Percentiles rank a stretch among this genome's conserved stretches.
phyloP scores from a whole-genome alignment of 2,888 invertebrate species.

The Altica lythri region DNA sequence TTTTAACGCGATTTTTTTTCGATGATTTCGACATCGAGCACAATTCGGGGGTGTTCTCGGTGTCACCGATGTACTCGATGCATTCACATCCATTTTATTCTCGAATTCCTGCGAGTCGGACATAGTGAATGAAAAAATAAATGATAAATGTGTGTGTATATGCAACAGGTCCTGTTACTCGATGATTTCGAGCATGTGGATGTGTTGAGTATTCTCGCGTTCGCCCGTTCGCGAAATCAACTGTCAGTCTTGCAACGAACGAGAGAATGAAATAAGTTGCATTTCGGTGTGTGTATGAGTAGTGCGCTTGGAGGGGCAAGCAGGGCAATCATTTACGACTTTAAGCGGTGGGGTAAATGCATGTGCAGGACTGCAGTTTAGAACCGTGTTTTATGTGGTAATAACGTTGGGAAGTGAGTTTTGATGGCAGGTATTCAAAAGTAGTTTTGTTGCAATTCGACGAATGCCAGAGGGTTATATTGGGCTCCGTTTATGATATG shows the following conservation, averaged over 20 bases:
- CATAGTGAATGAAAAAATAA: too few relatives aligned
- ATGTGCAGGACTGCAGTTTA: conserved; percentile 58
- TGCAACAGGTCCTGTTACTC: conserved; percentile 35
- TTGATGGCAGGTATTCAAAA: conserved; percentile 55
- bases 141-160: too few relatives aligned
- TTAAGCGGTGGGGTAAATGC: conserved; percentile 51
- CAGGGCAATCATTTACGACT: conserved; percentile 54
- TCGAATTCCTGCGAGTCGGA: conserved; percentile 62
- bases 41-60: conserved; percentile 89
- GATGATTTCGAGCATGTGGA: conserved; percentile 24
- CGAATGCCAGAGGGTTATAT: conserved; percentile 52
- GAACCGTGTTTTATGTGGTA: conserved; percentile 57
- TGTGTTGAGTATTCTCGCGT: too few relatives aligned
- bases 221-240: conserved; percentile 47
- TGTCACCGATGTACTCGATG: conserved; percentile 62
- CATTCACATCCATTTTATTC: conserved; percentile 58
- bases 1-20: conserved; percentile 84
- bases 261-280: conserved; percentile 57
- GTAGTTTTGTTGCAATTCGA: conserved; percentile 53
- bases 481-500: conserved; percentile 54
- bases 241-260: conserved; percentile 56
- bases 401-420: conserved; percentile 58
- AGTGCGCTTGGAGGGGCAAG: conserved; percentile 51
- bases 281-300: too few relatives aligned
- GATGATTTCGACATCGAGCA: conserved; percentile 90